phyloP scores from a whole-genome alignment of 2,797 vertebrate genomes.

The Emys orbicularis region DNA sequence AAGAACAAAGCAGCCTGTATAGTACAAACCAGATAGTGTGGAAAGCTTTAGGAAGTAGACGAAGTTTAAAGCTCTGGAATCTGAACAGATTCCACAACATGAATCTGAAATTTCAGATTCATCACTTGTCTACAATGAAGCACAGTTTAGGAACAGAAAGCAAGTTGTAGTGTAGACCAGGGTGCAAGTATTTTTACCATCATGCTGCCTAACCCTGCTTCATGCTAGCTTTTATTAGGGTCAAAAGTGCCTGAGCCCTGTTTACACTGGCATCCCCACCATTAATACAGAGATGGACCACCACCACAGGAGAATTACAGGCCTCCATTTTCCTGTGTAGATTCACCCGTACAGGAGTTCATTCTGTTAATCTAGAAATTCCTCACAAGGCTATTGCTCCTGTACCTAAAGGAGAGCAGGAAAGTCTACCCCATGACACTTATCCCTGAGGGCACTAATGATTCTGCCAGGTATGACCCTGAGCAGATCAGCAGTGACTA shows the following conservation, averaged over 20 bases:
- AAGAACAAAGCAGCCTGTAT: not conserved
- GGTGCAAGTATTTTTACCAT: not conserved
- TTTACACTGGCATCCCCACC: not conserved
- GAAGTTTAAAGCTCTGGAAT: not conserved
- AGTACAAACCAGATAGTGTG: not conserved
- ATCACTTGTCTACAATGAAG: not conserved
- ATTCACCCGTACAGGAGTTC: slow-evolving; percentile 47
- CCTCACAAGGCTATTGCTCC: not conserved
- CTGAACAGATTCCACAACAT: not conserved
- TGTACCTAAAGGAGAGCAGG: not conserved
- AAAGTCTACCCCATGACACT: not conserved
- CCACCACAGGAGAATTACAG: slow-evolving; percentile 58
- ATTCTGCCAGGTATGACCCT: no score
- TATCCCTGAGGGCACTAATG: no score
- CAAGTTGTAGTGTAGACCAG: slow-evolving; percentile 53
- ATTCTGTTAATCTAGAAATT: not conserved
- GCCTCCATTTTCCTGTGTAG: slow-evolving; percentile 40
- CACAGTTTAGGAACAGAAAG: slow-evolving; percentile 41
- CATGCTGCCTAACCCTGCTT: no score
- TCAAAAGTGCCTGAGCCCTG: not conserved
- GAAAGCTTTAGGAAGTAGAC: not conserved
- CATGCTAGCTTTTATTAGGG: not conserved
- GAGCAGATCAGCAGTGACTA: no score
- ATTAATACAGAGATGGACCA: slow-evolving; percentile 45
- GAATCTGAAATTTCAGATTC: not conserved